These are phyloP conservation scores for Colinus virginianus DNA, from an alignment of 2,113 vertebrate species.

Conservation along the genomic window DNA sequence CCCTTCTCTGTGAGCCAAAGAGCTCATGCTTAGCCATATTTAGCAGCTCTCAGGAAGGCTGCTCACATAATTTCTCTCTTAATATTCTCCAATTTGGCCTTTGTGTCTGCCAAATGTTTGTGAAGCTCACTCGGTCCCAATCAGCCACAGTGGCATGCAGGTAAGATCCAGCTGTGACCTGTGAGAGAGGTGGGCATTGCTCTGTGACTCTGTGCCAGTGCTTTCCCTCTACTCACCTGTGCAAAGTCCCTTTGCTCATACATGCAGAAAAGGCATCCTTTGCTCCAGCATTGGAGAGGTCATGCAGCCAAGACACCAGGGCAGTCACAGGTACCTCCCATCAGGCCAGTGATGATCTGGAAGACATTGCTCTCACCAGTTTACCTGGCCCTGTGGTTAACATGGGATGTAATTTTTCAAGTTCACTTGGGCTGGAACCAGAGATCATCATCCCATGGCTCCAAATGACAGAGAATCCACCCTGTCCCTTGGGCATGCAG, in stretches of 20 bases:
- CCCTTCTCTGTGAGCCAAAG: slow-evolving; percentile 2
- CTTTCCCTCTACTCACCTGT: background rate
- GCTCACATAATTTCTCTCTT: background rate
- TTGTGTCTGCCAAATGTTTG: background rate
- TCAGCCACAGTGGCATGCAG: background rate
- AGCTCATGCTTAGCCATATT: background rate
- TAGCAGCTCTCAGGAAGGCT: slow-evolving; percentile 14
- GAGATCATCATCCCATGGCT: background rate
- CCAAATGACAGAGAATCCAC: background rate
- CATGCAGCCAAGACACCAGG: background rate
- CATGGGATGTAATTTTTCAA: slow-evolving; percentile 31
- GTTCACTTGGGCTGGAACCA: background rate
- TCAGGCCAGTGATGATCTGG: background rate
- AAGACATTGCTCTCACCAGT: slow-evolving; percentile 3
- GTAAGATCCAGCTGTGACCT: background rate
- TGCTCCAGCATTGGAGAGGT: background rate
- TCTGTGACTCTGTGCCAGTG: background rate
- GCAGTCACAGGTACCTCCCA: background rate
- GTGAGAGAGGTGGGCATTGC: background rate
- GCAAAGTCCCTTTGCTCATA: background rate
- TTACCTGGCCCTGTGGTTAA: slow-evolving; percentile 15
- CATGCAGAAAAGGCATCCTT: background rate
- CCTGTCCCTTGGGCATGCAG: background rate
- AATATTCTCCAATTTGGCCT: background rate
- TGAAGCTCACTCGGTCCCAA: background rate